These are phyloP conservation scores for Rhamnusium bicolor DNA, from an alignment of 2,888 invertebrate species.

Conservation along the genomic window DNA sequence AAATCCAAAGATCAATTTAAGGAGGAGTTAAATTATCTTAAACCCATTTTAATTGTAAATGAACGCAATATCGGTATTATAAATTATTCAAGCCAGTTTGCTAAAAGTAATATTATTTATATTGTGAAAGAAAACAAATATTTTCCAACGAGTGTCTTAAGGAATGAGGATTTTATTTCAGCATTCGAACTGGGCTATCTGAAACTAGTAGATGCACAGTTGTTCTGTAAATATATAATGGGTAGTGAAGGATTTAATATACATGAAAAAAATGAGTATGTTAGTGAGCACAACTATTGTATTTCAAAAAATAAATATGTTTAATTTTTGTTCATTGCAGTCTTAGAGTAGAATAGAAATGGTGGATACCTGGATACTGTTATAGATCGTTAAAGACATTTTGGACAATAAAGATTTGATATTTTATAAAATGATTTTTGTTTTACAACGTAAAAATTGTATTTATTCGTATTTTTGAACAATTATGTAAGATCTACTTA, in stretches of 20 bases:
- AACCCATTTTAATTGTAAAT: conserved; percentile 48
- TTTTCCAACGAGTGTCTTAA: conserved; percentile 30
- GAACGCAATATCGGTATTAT: conserved; percentile 38
- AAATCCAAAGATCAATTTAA: conserved; percentile 36
- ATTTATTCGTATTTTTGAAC: too few relatives aligned
- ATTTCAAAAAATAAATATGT: not conserved
- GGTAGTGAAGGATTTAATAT: not conserved
- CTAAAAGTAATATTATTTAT: conserved; percentile 48
- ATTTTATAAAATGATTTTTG: not conserved
- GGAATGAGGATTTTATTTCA: conserved; percentile 23
- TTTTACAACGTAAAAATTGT: too few relatives aligned
- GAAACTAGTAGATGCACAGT: conserved; percentile 41
- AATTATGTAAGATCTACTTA: too few relatives aligned
- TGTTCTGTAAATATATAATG: conserved; percentile 20
- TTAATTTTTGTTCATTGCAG: not conserved
- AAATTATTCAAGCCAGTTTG: conserved; percentile 32
- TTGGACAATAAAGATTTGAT: not conserved
- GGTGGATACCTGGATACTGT: not conserved
- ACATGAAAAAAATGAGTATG: not conserved
- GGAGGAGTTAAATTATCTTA: conserved; percentile 38
- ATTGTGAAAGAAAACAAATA: conserved; percentile 26
- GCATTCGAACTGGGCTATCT: conserved; percentile 43
- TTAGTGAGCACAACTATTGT: conserved; percentile 9
- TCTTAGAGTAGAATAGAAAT: not conserved
- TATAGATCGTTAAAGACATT: not conserved